Percentiles rank a stretch among this genome's conserved stretches.
Conservation (phyloP, 1,140 invertebrate species). For the Potamilus streckersoni region DNA sequence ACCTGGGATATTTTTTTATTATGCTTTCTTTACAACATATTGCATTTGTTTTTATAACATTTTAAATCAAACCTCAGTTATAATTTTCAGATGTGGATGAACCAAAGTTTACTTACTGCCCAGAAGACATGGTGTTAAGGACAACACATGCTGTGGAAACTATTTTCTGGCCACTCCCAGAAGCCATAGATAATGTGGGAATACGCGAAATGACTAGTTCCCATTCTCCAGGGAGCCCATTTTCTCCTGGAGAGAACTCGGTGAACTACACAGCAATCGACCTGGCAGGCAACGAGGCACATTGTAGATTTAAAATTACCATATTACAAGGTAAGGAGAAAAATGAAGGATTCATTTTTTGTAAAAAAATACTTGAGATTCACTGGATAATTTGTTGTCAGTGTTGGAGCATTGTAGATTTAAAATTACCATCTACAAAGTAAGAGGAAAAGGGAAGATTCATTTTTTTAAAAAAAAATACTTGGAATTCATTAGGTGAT, state of each 20-base stretch:
- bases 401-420: background rate
- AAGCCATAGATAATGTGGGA: conserved; percentile 45
- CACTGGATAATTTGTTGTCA: background rate
- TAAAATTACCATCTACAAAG: too few species aligned
- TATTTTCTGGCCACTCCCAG: conserved; percentile 43
- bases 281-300: conserved; percentile 43
- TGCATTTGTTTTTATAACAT: background rate
- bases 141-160: conserved; percentile 31
- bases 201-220: conserved; percentile 25
- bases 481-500: too few species aligned
- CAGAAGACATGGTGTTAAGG: conserved; percentile 38
- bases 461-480: too few species aligned
- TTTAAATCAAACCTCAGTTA: background rate
- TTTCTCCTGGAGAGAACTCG: conserved; percentile 33
- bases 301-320: conserved; percentile 47
- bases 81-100: conserved; percentile 39
- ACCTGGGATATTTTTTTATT: too few species aligned
- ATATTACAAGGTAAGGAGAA: conserved; percentile 43
- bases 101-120: conserved; percentile 50
- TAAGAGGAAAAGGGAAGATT: too few species aligned
- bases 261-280: conserved; percentile 53
- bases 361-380: too few species aligned
- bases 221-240: conserved; percentile 40
- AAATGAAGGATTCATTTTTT: background rate
- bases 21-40: too few species aligned